Evolutionary conservation across 1,140 invertebrate genomes (phyloP).

Genomic region (Dufourea novaeangliae): DNA sequence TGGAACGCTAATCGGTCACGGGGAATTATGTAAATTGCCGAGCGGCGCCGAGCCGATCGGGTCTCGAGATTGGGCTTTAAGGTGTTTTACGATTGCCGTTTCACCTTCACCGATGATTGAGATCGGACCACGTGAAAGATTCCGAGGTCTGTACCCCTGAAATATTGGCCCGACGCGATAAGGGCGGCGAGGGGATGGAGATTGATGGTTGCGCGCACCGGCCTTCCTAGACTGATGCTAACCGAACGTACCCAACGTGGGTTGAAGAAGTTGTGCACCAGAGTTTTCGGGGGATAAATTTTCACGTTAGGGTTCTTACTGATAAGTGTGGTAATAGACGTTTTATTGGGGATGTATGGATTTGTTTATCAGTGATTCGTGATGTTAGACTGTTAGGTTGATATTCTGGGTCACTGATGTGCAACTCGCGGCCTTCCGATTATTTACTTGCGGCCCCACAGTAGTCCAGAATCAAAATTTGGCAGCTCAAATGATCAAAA

Average conservation of each 20-base stretch:
- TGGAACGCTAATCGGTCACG: background rate
- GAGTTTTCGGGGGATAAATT: background rate
- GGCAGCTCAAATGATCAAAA: too few species aligned
- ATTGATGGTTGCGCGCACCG: conserved; percentile 6
- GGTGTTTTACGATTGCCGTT: background rate
- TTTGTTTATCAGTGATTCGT: background rate
- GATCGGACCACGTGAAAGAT: background rate
- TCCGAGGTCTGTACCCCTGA: conserved; percentile 6
- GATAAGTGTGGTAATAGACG: background rate
- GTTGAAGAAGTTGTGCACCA: background rate
- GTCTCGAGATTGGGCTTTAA: background rate
- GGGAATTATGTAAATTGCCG: conserved; percentile 30
- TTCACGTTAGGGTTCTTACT: background rate
- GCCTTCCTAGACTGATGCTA: background rate
- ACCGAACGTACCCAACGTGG: background rate
- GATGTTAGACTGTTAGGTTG: too few species aligned
- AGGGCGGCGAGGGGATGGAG: conserved; percentile 18
- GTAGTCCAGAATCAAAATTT: too few species aligned
- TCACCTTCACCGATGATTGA: background rate
- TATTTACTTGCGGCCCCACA: too few species aligned
- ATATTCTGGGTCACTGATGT: too few species aligned
- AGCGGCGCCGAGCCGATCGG: background rate
- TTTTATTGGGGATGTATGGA: background rate
- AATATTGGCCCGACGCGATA: conserved; percentile 26
- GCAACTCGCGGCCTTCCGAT: too few species aligned